Evolutionary conservation across 2,888 invertebrate genomes (phyloP).

Genomic region (Gortyna flavago): DNA sequence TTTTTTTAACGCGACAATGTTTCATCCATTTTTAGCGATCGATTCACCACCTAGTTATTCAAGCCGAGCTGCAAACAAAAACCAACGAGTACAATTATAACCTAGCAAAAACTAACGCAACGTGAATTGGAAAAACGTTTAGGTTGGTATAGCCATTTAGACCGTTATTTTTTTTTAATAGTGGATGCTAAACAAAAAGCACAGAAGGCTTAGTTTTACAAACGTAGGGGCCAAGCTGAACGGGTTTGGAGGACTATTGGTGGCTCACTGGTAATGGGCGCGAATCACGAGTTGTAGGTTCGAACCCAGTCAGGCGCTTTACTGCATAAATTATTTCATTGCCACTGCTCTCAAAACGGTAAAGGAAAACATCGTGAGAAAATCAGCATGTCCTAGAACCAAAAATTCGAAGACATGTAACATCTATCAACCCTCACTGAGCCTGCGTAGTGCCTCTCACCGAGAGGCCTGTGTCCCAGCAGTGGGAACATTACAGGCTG

Average conservation of each 20-base stretch:
- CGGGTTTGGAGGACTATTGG: neutral
- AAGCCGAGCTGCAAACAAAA: conserved; percentile 10
- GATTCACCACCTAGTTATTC: neutral
- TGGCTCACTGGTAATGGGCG: neutral
- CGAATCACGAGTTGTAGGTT: neutral
- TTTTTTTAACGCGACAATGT: neutral
- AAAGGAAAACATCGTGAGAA: neutral
- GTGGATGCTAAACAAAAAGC: neutral
- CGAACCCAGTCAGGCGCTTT: neutral
- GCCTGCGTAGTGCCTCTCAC: neutral
- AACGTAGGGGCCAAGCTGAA: neutral
- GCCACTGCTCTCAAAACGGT: neutral
- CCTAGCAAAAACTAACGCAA: conserved; percentile 41
- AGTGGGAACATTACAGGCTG: neutral
- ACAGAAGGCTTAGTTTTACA: conserved; percentile 31
- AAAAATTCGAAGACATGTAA: neutral
- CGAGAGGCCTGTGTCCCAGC: neutral
- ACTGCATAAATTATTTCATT: neutral
- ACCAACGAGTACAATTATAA: conserved; percentile 1
- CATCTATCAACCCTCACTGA: neutral
- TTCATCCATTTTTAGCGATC: neutral
- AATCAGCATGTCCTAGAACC: neutral
- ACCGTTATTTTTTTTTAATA: too few species aligned
- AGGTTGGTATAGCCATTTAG: conserved; percentile 15
- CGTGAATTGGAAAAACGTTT: conserved; percentile 55